Evolutionary conservation across 2,797 vertebrate species (phyloP), one percentile per base, ranked within the genome.

Genomic region (Sparidentex hasta): DNA sequence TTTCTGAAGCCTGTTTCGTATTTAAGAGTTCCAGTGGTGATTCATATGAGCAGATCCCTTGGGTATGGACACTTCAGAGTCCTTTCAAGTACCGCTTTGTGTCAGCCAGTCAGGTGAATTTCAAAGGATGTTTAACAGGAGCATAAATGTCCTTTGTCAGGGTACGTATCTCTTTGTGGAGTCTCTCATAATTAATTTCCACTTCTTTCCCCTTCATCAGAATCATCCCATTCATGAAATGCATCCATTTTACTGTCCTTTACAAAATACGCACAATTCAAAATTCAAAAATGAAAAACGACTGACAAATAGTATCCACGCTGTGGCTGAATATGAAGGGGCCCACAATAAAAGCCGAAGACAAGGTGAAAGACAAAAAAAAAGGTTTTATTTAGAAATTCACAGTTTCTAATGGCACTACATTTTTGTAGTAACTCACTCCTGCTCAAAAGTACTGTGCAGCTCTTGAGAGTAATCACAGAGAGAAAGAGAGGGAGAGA

Each of bases 371-470:
- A 95, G 93, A 95, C 93, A 90, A 94, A 87, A 96, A 96, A 96
- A 67, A 94, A 92, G 90, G 9, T 97, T 99, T 99, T 99, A 99
- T 99, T 99, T 96, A 97, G 96, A 99, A 99, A 99, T 99, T 99
- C 98, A 99, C 98, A 99, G 98, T 99, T 99, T 99, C 98, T 99
- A 99, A 97, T 97, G 96, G 97, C 96, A 98, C 97, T 98, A 98
- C 97, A 97, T 70, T 87, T 96, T 94, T 92, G 97, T 97, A 97
- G 97, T 97, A 95, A 96, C 90, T 96, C 95, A 87, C 90, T 95
- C 92, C 90, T 94, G 94, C 94, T 96, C 92, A 87, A 88, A 94
- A 95, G 95, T 94, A 92, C 90, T 92, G 90, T 95, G 95, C 96
- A 95, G 94, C 93, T 93, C 92, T 90, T 90, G 67, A 93, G 78